Evolutionary conservation across 2,888 invertebrate species (phyloP).

Genomic region (Amblyjoppa proteus): DNA sequence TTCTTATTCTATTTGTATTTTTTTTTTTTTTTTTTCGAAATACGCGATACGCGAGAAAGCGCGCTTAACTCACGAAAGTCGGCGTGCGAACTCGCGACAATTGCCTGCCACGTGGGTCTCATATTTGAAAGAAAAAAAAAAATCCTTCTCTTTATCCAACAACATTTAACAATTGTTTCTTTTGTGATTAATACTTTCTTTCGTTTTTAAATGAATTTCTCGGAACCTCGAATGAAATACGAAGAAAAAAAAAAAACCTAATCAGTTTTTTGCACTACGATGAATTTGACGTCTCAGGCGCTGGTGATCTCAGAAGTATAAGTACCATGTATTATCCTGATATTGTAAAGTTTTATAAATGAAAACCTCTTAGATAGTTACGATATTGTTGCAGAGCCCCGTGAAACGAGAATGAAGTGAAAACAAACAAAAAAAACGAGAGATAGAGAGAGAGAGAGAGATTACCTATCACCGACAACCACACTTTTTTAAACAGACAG

Average conservation of each 20-base stretch:
- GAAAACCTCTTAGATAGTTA: constrained; percentile 58
- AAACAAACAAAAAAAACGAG: constrained; percentile 21
- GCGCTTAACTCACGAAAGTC: constrained; percentile 47
- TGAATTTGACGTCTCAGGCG: constrained; percentile 71
- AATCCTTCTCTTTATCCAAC: constrained; percentile 37
- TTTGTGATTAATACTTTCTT: constrained; percentile 15
- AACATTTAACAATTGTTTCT: not conserved
- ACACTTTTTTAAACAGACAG: constrained; percentile 50
- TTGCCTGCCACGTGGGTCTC: constrained; percentile 30
- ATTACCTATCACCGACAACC: constrained; percentile 44
- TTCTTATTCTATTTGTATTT: constrained; percentile 29
- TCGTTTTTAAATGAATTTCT: not conserved
- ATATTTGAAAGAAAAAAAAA: constrained; percentile 19
- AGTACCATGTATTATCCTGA: constrained; percentile 64
- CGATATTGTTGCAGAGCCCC: constrained; percentile 50
- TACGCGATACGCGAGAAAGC: constrained; percentile 38
- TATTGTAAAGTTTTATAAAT: constrained; percentile 71
- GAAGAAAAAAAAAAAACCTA: constrained; percentile 33
- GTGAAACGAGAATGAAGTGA: constrained; percentile 31
- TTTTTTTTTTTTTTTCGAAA: constrained; percentile 24
- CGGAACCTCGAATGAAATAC: constrained; percentile 32
- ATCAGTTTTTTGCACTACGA: constrained; percentile 60
- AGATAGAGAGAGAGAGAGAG: constrained; percentile 1
- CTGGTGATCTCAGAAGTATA: constrained; percentile 71
- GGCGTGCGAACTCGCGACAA: constrained; percentile 42